Evolutionary conservation across 2,888 invertebrate species (phyloP), one percentile per base, ranked within the genome.

Genomic region (Dasypolia templi): DNA sequence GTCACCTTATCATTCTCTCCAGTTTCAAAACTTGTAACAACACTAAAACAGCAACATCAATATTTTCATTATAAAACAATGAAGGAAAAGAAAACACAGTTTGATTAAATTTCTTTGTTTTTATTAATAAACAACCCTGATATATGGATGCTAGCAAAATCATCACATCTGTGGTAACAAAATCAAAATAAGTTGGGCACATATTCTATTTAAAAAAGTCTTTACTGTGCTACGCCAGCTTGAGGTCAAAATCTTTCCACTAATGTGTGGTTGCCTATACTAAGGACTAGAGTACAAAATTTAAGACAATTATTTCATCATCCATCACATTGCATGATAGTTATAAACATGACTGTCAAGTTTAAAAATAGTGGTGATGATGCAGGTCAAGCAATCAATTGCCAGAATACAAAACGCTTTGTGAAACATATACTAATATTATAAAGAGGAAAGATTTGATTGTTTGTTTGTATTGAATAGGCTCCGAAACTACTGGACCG

Each of bases 361-460:
- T 55, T 67, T 79, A 79, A 65, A 74, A 67, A 79, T 83, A 81
- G 67, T 46, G n/a, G 19, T 64, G 56, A 71, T 79, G 49, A 71
- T 79, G 49, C 39, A 67, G 14, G 14, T 39, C n/a, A 42, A 22
- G 29, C n/a, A 32, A 65, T 73, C 42, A 29, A 44, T 59, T 79
- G 77, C 63, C 77, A 79, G 22, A 79, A 79, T 46, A 53, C 3
- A 78, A 72, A 69, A 35, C 29, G 22, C 55, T 26, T 17, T 26
- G 42, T 58, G 22, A 19, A 22, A 46, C 14, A 44, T n/a, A n/a
- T n/a, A n/a, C n/a, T n/a, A n/a, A n/a, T n/a, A n/a, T n/a, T n/a
- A n/a, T n/a, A n/a, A n/a, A n/a, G n/a, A n/a, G n/a, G n/a, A n/a
- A n/a, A n/a, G n/a, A n/a, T n/a, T n/a, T n/a, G n/a, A n/a, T n/a